Percentiles rank a stretch among this genome's conserved stretches.
These are phyloP conservation scores for Brachionus koreanus DNA, from an alignment of 1,140 invertebrate genomes.

Conservation along the genomic window DNA sequence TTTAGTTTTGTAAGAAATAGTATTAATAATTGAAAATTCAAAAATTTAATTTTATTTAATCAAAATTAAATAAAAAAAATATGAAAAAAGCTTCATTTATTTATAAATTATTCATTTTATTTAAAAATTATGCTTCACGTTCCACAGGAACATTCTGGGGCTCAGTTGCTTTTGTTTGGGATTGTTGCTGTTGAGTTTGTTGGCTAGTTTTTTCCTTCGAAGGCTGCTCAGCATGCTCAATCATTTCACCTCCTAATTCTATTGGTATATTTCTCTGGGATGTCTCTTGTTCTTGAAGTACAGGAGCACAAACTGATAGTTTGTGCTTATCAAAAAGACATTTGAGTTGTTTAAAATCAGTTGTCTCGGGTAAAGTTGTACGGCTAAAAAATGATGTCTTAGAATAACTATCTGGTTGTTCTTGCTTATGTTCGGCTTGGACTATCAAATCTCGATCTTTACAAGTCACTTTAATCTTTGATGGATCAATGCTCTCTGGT, in stretches of 20 bases:
- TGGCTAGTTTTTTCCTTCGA: background rate
- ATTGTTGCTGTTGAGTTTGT: background rate
- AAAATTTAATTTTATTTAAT: no score
- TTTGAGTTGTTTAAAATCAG: slow-evolving; percentile 10
- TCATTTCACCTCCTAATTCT: background rate
- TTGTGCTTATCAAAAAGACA: slow-evolving; percentile 5
- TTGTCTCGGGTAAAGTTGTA: slow-evolving; percentile 13
- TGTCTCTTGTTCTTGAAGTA: background rate
- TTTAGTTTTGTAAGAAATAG: background rate
- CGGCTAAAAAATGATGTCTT: slow-evolving; percentile 15
- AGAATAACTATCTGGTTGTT: slow-evolving; percentile 27
- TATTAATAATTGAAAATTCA: no score
- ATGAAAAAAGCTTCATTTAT: no score
- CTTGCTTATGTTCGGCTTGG: slow-evolving; percentile 36
- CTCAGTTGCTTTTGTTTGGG: background rate
- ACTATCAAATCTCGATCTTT: slow-evolving; percentile 33
- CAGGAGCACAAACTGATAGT: background rate
- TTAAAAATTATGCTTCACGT: background rate
- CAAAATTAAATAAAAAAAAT: no score
- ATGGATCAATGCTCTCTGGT: slow-evolving; percentile 28
- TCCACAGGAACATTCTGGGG: background rate
- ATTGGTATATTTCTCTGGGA: background rate
- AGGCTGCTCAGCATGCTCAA: background rate
- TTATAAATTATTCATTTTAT: no score
- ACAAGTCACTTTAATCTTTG: slow-evolving; percentile 36